phyloP scores from a whole-genome alignment of 2,797 vertebrate species.

The Catamblyrhynchus diadema region DNA sequence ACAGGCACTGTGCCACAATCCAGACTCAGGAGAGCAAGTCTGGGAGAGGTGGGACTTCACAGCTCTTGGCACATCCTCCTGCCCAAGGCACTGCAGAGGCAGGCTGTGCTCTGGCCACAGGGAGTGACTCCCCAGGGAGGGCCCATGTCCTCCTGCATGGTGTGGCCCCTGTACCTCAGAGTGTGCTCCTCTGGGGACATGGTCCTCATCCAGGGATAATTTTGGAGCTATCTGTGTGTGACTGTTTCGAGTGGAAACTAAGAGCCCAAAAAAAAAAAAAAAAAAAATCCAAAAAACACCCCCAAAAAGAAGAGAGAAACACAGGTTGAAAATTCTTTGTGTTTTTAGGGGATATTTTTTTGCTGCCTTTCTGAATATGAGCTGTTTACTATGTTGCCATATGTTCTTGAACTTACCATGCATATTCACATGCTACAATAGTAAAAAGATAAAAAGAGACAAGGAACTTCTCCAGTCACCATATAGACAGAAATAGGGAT shows the following conservation, averaged over 20 bases:
- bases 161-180: neutral
- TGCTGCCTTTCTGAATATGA: neutral
- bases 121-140: neutral
- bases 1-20: neutral
- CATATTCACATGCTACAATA: neutral
- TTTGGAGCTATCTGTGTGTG: neutral
- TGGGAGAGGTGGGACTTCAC: neutral
- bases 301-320: neutral
- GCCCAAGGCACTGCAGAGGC: neutral
- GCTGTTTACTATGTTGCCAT: neutral
- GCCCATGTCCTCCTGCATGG: fast-evolving
- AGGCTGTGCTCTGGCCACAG: neutral
- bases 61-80: neutral
- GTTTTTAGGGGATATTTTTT: neutral
- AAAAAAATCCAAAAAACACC: neutral
- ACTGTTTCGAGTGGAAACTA: neutral
- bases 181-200: neutral
- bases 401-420: neutral
- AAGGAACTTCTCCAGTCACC: neutral
- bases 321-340: neutral
- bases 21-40: neutral
- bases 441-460: neutral
- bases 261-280: neutral
- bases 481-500: neutral
- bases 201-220: neutral